Base-by-base conservation (phyloP, 2,113 vertebrate genomes). In the Phaetusa simplex region DNA sequence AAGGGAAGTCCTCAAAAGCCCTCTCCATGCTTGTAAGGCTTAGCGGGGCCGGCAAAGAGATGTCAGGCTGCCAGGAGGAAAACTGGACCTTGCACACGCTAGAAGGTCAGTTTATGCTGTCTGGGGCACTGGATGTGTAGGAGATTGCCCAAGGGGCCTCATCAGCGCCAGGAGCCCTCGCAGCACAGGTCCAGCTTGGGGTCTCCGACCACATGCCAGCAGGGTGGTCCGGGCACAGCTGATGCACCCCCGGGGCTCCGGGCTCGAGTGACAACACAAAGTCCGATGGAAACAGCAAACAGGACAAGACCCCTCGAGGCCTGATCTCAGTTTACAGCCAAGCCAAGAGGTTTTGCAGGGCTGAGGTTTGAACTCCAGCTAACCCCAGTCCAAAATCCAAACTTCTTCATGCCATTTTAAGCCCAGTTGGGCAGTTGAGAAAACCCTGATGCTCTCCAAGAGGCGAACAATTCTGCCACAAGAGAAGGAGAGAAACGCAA, bases 311-410 rank as follows among this genome's bases (percentile, higher is more conserved):
- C 82, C 84, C 58, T 30, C 1, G 5, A 70, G 56, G 66, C 32
- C 5, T 69, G 40, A 91, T 11, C 32, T 76, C 36, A 77, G 56
- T 34, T 84, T 82, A 47, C 40, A 61, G 86, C 61, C 85, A 93
- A 94, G 74, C 70, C 58, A 61, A 82, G 34, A 94, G 58, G 20
- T 82, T 82, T 84, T 84, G 62, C 58, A 93, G 53, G 84, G 61
- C 82, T 79, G 93, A 96, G 81, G 73, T 84, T 69, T 95, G 91
- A 95, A 94, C 86, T 94, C 24, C 36, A 76, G 70, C 29, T 94
- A 95, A 88, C 70, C 87, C 20, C 45, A 19, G 36, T 9, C 52
- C 16, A 52, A 90, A 96, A 85, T 80, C 62, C 74, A 76, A 49
- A 84, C 87, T 50, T 79, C 29, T 87, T 89, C 53, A 61, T 91